These are phyloP conservation scores for Noctua janthe DNA, from an alignment of 2,888 invertebrate genomes.

Conservation along the genomic window DNA sequence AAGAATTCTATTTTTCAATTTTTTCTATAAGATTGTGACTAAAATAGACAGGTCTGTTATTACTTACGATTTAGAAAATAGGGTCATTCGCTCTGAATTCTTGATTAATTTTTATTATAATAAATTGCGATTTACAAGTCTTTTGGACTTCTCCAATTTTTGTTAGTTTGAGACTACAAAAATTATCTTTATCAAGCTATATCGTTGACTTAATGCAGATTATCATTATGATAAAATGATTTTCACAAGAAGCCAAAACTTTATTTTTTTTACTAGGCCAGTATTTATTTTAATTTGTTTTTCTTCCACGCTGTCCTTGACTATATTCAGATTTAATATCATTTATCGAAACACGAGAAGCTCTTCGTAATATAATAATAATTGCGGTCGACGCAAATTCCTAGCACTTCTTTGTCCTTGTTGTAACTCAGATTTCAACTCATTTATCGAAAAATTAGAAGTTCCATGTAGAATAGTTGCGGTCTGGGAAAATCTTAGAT, in stretches of 20 bases:
- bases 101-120: background rate
- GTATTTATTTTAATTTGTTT: background rate
- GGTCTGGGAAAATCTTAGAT: background rate
- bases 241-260: background rate
- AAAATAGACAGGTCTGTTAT: background rate
- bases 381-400: background rate
- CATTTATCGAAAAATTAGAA: background rate
- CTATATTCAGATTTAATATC: background rate
- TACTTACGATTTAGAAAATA: background rate
- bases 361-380: background rate
- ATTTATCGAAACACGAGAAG: background rate
- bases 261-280: background rate
- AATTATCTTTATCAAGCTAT: background rate
- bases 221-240: too few relatives aligned
- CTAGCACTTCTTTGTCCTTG: background rate
- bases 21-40: background rate
- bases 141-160: background rate
- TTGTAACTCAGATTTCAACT: background rate
- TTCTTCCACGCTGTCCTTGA: background rate
- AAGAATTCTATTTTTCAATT: background rate
- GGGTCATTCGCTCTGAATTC: background rate
- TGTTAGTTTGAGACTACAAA: background rate
- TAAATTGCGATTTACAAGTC: background rate
- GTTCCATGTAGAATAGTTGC: background rate
- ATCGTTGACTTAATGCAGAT: background rate